Evolutionary conservation across 2,797 vertebrate genomes (phyloP).

Genomic region (Sebastes paucispinis): DNA sequence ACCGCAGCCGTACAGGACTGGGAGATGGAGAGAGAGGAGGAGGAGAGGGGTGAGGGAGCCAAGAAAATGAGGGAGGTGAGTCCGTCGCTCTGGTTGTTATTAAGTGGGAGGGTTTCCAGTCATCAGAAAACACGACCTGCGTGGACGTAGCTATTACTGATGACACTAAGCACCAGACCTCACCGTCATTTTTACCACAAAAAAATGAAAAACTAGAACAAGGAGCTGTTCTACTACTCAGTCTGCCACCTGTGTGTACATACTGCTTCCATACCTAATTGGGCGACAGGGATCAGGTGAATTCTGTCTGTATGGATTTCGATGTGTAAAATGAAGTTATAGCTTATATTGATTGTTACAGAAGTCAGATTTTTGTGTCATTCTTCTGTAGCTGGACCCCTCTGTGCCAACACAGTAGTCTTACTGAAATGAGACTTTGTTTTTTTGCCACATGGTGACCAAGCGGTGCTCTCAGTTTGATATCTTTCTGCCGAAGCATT

Average conservation of each 20-base stretch:
- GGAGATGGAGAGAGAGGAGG: background rate
- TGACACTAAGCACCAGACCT: background rate
- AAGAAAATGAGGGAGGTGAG: conserved; percentile 13
- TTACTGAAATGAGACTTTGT: background rate
- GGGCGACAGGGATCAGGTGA: background rate
- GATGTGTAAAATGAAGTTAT: background rate
- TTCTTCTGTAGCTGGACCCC: background rate
- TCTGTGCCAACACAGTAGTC: background rate
- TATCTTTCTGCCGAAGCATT: background rate
- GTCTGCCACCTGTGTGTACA: background rate
- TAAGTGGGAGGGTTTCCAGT: conserved; percentile 26
- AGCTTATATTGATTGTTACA: background rate
- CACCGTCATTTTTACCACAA: background rate
- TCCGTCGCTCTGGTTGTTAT: conserved; percentile 29
- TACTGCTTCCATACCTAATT: background rate
- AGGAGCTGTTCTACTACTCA: background rate
- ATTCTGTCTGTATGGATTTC: background rate
- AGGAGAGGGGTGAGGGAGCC: background rate
- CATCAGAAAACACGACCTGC: conserved; percentile 4
- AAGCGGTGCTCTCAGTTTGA: background rate
- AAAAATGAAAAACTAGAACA: background rate
- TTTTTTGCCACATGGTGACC: background rate
- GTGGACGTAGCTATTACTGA: background rate
- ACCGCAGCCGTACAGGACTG: background rate
- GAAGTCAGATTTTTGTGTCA: background rate